Conservation (phyloP, 2,113 vertebrate genomes). For the Pagrus major region DNA sequence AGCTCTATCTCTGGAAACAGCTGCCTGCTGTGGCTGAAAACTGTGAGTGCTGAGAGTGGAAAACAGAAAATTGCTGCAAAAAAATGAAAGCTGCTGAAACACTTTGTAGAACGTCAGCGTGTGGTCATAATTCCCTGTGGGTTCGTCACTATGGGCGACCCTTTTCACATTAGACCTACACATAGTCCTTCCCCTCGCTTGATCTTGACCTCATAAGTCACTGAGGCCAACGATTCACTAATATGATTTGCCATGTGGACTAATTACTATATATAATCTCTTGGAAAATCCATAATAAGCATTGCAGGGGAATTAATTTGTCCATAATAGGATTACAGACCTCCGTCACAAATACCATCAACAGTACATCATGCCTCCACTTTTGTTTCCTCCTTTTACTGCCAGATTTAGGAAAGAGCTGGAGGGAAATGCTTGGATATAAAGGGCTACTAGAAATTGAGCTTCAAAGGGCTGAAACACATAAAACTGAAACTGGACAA, state of each 20-base stretch:
- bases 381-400: neutral
- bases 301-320: constrained; percentile 44
- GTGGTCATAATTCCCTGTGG: neutral
- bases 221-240: constrained; percentile 28
- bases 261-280: constrained; percentile 50
- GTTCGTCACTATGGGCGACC: neutral
- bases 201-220: constrained; percentile 16
- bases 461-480: constrained; percentile 1
- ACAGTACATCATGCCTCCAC: neutral
- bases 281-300: constrained; percentile 44
- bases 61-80: too few relatives aligned
- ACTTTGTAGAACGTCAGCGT: neutral
- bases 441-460: neutral
- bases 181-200: neutral
- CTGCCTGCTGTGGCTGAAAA: neutral
- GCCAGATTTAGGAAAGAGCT: neutral
- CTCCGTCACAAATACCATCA: constrained; percentile 40
- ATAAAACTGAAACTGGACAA: neutral
- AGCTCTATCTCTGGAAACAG: neutral
- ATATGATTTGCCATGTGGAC: constrained; percentile 32
- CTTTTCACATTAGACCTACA: too few relatives aligned
- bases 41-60: neutral
- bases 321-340: constrained; percentile 54
- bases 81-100: neutral
- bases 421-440: neutral